These are phyloP conservation scores for Paedocypris micromegethes DNA, from an alignment of 2,797 vertebrate species.

Conservation along the genomic window DNA sequence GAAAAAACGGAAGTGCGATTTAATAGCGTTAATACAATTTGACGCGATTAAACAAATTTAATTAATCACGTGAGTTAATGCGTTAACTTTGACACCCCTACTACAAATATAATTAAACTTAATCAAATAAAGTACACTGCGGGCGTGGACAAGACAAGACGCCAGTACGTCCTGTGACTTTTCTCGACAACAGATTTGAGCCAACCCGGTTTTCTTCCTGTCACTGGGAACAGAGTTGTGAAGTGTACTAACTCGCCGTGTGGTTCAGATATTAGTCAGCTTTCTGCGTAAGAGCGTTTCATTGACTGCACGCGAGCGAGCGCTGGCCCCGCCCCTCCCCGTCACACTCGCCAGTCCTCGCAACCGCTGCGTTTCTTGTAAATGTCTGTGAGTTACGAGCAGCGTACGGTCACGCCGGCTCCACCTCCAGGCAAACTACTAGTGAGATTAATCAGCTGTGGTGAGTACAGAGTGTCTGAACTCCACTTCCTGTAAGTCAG, in stretches of 20 bases:
- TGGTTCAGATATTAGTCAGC: conserved; percentile 45
- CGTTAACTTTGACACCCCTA: too few relatives aligned
- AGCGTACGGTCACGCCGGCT: conserved; percentile 68
- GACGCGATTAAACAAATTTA: too few relatives aligned
- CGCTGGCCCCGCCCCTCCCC: conserved; percentile 42
- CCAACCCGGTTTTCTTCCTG: too few relatives aligned
- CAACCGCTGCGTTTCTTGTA: conserved; percentile 64
- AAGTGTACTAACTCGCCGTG: conserved; percentile 24
- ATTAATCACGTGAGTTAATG: too few relatives aligned
- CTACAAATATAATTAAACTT: too few relatives aligned
- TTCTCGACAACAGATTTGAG: too few relatives aligned
- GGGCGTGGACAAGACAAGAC: too few relatives aligned
- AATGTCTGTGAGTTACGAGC: conserved; percentile 59
- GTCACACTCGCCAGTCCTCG: conserved; percentile 16
- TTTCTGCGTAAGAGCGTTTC: conserved; percentile 43
- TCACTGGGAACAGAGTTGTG: conserved; percentile 12
- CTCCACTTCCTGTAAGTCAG: conserved; percentile 7
- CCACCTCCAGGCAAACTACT: conserved; percentile 56
- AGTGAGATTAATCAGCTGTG: conserved; percentile 58
- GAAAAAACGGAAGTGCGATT: too few relatives aligned
- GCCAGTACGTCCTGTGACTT: too few relatives aligned
- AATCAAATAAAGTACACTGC: too few relatives aligned
- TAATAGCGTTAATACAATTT: too few relatives aligned
- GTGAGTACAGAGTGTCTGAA: conserved; percentile 2
- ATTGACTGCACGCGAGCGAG: conserved; percentile 15